These are phyloP conservation scores for Sminthurides bifidus DNA, from an alignment of 1,140 invertebrate species.

Conservation along the genomic window DNA sequence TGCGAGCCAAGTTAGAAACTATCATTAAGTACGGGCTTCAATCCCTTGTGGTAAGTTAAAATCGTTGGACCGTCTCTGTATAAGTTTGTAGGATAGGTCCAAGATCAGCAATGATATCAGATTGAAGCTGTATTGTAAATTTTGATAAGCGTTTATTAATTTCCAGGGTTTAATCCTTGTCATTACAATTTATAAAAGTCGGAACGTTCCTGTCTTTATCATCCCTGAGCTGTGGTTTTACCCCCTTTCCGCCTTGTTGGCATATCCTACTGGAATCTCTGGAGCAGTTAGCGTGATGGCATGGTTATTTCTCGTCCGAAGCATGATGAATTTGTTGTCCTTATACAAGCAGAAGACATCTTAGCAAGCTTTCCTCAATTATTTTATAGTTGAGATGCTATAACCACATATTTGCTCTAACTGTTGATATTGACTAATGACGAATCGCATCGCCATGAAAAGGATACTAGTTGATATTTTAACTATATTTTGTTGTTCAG, in stretches of 20 bases:
- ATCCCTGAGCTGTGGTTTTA: slow-evolving; percentile 22
- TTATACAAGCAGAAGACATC: too few species aligned
- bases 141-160: not conserved
- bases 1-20: not conserved
- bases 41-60: too few species aligned
- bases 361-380: too few species aligned
- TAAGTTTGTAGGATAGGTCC: not conserved
- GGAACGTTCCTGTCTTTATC: slow-evolving; percentile 19
- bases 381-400: too few species aligned
- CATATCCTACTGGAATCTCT: slow-evolving; percentile 26
- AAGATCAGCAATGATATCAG: not conserved
- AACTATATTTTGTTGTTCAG: too few species aligned
- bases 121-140: not conserved
- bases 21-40: too few species aligned
- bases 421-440: too few species aligned
- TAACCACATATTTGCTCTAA: too few species aligned
- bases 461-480: too few species aligned
- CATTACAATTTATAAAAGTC: slow-evolving; percentile 10
- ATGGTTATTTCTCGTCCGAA: slow-evolving; percentile 18
- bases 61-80: not conserved
- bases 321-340: too few species aligned
- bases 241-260: slow-evolving; percentile 14
- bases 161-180: slow-evolving; percentile 1
- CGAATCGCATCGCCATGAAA: too few species aligned
- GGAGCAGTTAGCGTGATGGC: slow-evolving; percentile 25